Conservation (phyloP, 2,888 invertebrate species). For the Callyntrura guangdongensis region DNA sequence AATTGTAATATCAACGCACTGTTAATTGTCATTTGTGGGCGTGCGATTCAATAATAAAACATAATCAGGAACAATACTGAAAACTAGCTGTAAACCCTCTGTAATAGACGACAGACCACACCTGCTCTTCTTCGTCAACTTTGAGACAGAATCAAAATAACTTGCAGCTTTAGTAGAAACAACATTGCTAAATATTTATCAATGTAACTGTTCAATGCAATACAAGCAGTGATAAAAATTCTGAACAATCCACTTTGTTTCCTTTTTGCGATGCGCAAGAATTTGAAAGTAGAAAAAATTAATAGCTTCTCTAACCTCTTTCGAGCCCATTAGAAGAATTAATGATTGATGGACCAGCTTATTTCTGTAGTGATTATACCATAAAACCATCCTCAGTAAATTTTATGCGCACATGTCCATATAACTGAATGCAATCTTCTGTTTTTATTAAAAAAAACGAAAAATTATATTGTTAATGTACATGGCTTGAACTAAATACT, state of each 20-base stretch:
- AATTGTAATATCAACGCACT: slow-evolving; percentile 64
- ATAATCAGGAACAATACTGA: neutral
- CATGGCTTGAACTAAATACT: neutral
- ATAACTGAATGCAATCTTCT: too few relatives aligned
- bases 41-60: slow-evolving; percentile 54
- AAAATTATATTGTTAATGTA: neutral
- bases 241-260: too few relatives aligned
- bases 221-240: too few relatives aligned
- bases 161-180: neutral
- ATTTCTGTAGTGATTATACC: too few relatives aligned
- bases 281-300: neutral
- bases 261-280: neutral
- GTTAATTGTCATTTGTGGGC: slow-evolving; percentile 69
- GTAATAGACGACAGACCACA: neutral
- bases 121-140: neutral
- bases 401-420: too few relatives aligned
- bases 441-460: too few relatives aligned
- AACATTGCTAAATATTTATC: neutral
- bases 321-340: too few relatives aligned
- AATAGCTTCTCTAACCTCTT: neutral
- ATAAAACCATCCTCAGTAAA: too few relatives aligned
- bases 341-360: too few relatives aligned
- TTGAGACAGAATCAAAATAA: neutral
- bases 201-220: too few relatives aligned
- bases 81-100: neutral